These are phyloP conservation scores for Chromoteleia sp. DNA, from an alignment of 2,888 invertebrate species.

Conservation along the genomic window DNA sequence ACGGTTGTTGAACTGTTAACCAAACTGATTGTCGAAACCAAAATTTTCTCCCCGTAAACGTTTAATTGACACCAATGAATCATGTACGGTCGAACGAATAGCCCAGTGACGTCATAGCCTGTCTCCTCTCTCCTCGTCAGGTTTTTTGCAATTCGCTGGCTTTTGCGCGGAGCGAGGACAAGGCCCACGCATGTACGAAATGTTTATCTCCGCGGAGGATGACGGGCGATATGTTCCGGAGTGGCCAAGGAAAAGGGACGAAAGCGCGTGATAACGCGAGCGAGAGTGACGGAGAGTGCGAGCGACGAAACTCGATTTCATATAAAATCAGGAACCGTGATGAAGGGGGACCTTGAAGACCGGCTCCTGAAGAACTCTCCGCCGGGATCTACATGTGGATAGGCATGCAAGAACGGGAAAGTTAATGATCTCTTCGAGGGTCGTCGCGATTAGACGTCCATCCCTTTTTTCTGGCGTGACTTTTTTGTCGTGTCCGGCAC, in stretches of 20 bases:
- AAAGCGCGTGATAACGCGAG: slow-evolving; percentile 42
- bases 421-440: slow-evolving; percentile 60
- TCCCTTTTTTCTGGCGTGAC: slow-evolving; percentile 38
- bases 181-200: slow-evolving; percentile 51
- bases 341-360: slow-evolving; percentile 70
- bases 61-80: no score
- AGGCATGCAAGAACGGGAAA: slow-evolving; percentile 53
- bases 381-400: slow-evolving; percentile 50
- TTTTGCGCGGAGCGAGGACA: slow-evolving; percentile 1
- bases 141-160: slow-evolving; percentile 19
- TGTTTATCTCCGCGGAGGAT: slow-evolving; percentile 17
- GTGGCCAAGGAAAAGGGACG: slow-evolving; percentile 29
- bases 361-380: slow-evolving; percentile 65
- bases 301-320: slow-evolving; percentile 65
- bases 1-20: no score
- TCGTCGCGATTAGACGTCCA: slow-evolving; percentile 52
- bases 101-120: slow-evolving; percentile 36
- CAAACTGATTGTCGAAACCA: no score
- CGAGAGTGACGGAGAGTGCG: slow-evolving; percentile 53
- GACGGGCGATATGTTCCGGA: slow-evolving; percentile 28
- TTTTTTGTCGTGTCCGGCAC: slow-evolving; percentile 20
- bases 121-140: slow-evolving; percentile 4
- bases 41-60: no score
- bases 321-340: slow-evolving; percentile 64
- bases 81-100: no score